Evolutionary conservation across 2,113 vertebrate genomes (phyloP), one percentile per base, ranked within the genome.

Genomic region (Psilopogon haemacephalus): DNA sequence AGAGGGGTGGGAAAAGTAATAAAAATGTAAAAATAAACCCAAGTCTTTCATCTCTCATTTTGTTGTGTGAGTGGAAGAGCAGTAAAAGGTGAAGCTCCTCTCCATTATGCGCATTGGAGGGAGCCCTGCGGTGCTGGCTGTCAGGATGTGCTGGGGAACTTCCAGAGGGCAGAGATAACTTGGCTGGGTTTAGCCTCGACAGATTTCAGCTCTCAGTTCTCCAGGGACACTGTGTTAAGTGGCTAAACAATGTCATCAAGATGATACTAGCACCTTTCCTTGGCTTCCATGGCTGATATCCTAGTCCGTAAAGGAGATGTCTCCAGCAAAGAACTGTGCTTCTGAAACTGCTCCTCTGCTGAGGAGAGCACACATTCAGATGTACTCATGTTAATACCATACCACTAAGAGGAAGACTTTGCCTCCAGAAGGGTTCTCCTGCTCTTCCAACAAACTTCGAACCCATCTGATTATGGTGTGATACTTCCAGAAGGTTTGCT

Each of bases 21-120:
- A 94, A 95, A 90, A 86, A 78, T 62, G 84, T 95, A 79, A 82
- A 91, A 93, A 84, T 87, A 92, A 86, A 72, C 40, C 48, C 6
- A 37, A 6, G 1, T 38, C 95, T 95, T 93, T 93, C 55, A 90
- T 92, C 80, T 92, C 5, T 92, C 5, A 0, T 15, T 82, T 63
- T 60, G 86, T 69, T 58, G 67, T n/a, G 80, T 72, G 3, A 7
- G 63, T 79, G 81, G 84, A 87, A 44, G 67, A 90, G 89, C 92
- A 85, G 84, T 82, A 73, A 93, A 90, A 88, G 72, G 83, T 88
- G 92, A 71, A 84, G 90, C 70, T 81, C 20, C 52, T 68, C 32
- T 32, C 46, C 21, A 1, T 17, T 16, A 6, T 33, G 76, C 5
- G 6, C 5, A 63, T 76, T 28, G 42, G 77, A n/a, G 56, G 32